Evolutionary conservation across 2,797 vertebrate genomes (phyloP).

Genomic region (Limosa lapponica): DNA sequence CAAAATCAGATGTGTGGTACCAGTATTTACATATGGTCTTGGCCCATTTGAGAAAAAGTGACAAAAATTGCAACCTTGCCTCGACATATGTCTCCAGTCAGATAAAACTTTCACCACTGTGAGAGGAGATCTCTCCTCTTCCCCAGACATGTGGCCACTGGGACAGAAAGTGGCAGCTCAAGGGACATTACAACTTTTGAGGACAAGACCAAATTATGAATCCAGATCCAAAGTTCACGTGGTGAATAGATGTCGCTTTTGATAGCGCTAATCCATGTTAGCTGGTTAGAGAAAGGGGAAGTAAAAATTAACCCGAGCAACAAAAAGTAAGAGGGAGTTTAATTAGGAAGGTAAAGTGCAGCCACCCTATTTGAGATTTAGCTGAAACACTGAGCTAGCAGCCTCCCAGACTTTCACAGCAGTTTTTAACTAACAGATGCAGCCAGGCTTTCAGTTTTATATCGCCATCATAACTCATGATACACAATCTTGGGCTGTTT

Average conservation of each 20-base stretch:
- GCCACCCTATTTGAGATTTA: not conserved
- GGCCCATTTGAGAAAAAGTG: not conserved
- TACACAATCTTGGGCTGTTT: constrained; percentile 65
- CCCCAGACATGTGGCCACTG: not conserved
- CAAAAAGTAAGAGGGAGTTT: not conserved
- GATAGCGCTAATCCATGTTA: rapidly evolving
- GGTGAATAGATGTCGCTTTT: not conserved
- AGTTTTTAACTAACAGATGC: constrained; percentile 67
- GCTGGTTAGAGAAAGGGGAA: not conserved
- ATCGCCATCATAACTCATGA: constrained; percentile 69
- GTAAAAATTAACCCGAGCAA: not conserved
- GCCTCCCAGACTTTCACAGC: constrained; percentile 28
- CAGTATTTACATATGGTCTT: rapidly evolving
- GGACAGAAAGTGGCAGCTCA: not conserved
- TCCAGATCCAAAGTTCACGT: not conserved
- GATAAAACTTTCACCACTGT: not conserved
- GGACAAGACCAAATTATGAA: not conserved
- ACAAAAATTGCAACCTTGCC: not conserved
- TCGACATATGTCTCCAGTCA: not conserved
- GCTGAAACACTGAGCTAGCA: not conserved
- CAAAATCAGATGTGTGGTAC: not conserved
- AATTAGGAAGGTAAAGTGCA: not conserved
- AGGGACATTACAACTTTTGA: not conserved
- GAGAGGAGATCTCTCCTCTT: not conserved
- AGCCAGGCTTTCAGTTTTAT: constrained; percentile 63